These are phyloP conservation scores for Trypoxylon attenuatum DNA, from an alignment of 2,888 invertebrate species.

Conservation along the genomic window DNA sequence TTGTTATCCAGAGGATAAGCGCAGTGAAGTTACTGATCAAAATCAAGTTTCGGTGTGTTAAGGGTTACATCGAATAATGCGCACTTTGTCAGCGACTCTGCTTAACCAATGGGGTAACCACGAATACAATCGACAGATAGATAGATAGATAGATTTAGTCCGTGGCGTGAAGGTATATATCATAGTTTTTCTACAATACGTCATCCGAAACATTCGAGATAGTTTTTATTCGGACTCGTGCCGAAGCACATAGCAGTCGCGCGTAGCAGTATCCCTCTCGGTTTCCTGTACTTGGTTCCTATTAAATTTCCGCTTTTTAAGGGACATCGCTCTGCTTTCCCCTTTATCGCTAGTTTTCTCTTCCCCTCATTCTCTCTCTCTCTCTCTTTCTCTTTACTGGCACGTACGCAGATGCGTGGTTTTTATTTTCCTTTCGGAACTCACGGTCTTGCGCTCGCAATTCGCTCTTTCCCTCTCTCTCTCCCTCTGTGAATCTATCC, in stretches of 20 bases:
- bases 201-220: conserved; percentile 56
- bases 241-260: conserved; percentile 45
- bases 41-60: too few species aligned
- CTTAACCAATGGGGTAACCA: not conserved
- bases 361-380: conserved; percentile 20
- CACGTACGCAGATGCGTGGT: conserved; percentile 61
- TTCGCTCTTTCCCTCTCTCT: conserved; percentile 21
- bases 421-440: conserved; percentile 54
- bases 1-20: not conserved
- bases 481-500: conserved; percentile 2
- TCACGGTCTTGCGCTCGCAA: conserved; percentile 54
- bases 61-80: not conserved
- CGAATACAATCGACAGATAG: not conserved
- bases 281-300: conserved; percentile 27
- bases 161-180: conserved; percentile 59
- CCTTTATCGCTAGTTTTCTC: not conserved
- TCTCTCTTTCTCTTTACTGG: conserved; percentile 9
- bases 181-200: conserved; percentile 24
- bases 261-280: conserved; percentile 12
- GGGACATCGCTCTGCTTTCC: conserved; percentile 22
- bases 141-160: conserved; percentile 8
- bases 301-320: conserved; percentile 55
- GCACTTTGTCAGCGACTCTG: not conserved
- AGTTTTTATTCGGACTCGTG: conserved; percentile 41
- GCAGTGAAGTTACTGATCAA: too few species aligned